Base-by-base conservation (phyloP, 2,113 vertebrate species). In the Prinia subflava region DNA sequence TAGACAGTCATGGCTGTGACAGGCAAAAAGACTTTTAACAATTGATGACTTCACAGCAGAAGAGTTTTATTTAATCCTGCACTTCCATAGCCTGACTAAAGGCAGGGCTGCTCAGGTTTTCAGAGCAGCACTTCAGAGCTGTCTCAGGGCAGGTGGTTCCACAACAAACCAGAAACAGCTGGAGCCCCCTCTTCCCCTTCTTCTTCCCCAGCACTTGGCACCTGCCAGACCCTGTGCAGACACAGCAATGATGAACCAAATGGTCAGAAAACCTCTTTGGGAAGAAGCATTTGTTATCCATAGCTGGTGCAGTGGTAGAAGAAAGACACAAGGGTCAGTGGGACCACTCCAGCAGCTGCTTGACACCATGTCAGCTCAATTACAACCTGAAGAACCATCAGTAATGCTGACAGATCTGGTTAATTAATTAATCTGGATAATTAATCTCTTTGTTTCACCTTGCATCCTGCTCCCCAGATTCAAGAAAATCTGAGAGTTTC, bases 161-260 rank as follows among this genome's bases (percentile, higher is more conserved):
- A 35, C 4, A 28, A 64, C 37, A 90, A 76, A 68, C 28, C 79
- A 95, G 49, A 76, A 65, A 30, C 6, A 80, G 41, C 49, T 3
- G 4, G 11, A 56, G 23, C 12, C 6, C 11, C 5, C 28, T 49
- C 62, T 67, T 33, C 27, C 17, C 13, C 16, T 27, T 11, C 15
- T 27, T 13, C 30, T 67, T 57, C 44, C 28, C 0, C 0, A 86
- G 59, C 46, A 65, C 10, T 59, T 3, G 0, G 19, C n/a, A 77
- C 53, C 87, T 0, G 0, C 27, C 42, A 73, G 24, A 24, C 31
- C 47, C 30, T 2, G 3, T 52, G 57, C 24, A 71, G 47, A 79
- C 8, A 41, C 6, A 35, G n/a, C 41, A 41, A 23, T 17, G 28
- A 64, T 18, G 37, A 90, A 83, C 7, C 11, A 73, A 86, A 64